phyloP scores from a whole-genome alignment of 2,797 vertebrate species.

The Columba guinea region DNA sequence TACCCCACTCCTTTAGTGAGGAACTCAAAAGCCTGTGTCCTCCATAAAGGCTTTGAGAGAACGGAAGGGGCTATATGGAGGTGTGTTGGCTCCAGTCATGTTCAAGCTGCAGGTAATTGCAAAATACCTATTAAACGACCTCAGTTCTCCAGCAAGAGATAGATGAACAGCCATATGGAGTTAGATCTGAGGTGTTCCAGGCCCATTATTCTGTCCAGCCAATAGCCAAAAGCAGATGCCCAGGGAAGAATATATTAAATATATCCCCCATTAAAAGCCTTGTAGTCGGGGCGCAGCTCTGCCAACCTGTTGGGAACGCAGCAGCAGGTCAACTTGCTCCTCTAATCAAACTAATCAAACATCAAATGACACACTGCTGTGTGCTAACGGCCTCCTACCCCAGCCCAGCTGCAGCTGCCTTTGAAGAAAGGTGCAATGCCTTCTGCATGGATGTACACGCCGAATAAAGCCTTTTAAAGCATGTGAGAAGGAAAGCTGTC shows the following conservation, averaged over 20 bases:
- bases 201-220: neutral
- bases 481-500: slow-evolving; percentile 46
- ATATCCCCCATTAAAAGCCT: neutral
- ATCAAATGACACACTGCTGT: neutral
- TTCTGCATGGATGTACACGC: neutral
- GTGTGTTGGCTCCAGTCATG: neutral
- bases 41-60: neutral
- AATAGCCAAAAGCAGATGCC: neutral
- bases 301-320: neutral
- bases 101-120: neutral
- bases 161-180: neutral
- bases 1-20: neutral
- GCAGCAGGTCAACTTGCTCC: neutral
- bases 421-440: slow-evolving; percentile 51
- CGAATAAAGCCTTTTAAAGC: slow-evolving; percentile 42
- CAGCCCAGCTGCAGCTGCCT: slow-evolving; percentile 17
- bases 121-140: neutral
- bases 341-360: neutral
- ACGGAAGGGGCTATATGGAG: neutral
- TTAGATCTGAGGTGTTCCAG: neutral
- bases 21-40: neutral
- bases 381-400: neutral
- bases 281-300: neutral
- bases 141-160: neutral
- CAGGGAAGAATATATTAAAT: neutral